Percentiles rank a stretch among this genome's conserved stretches.
Evolutionary conservation across 2,888 invertebrate genomes (phyloP).

Genomic region (Chromoteleia sp.): DNA sequence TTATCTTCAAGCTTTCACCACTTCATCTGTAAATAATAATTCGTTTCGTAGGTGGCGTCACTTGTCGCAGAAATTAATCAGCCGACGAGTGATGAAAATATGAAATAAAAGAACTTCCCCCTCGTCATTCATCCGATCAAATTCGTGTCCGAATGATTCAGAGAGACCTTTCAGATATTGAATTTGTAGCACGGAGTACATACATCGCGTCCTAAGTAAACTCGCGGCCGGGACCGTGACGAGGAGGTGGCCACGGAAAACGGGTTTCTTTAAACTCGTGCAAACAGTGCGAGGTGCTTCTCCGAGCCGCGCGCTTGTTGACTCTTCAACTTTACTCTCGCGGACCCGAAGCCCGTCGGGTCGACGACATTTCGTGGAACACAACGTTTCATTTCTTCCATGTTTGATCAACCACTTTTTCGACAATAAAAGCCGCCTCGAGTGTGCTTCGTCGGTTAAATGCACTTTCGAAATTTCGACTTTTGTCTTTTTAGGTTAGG

Average conservation of each 20-base stretch:
- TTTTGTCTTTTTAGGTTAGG: constrained; percentile 34
- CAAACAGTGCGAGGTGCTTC: constrained; percentile 78
- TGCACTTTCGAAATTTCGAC: constrained; percentile 50
- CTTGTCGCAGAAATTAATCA: too few species aligned
- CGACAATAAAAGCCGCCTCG: constrained; percentile 54
- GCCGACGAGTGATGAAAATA: too few species aligned
- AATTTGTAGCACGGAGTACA: constrained; percentile 58
- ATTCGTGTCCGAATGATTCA: constrained; percentile 24
- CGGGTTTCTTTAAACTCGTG: constrained; percentile 83
- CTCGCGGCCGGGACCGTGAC: constrained; percentile 45
- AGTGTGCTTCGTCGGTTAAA: constrained; percentile 44
- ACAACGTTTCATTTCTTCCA: constrained; percentile 58
- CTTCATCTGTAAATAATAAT: too few species aligned
- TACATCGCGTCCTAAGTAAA: constrained; percentile 71
- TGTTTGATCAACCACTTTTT: constrained; percentile 66
- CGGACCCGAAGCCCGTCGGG: constrained; percentile 34
- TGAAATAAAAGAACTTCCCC: too few species aligned
- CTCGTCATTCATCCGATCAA: constrained; percentile 13
- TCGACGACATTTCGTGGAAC: constrained; percentile 71
- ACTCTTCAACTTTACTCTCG: constrained; percentile 78
- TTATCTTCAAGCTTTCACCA: too few species aligned
- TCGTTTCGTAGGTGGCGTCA: too few species aligned
- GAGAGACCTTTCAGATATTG: constrained; percentile 48
- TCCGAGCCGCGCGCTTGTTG: constrained; percentile 78
- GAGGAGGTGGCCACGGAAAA: constrained; percentile 74